Evolutionary conservation across 2,113 vertebrate genomes (phyloP).

Genomic region (Zootoca vivipara): DNA sequence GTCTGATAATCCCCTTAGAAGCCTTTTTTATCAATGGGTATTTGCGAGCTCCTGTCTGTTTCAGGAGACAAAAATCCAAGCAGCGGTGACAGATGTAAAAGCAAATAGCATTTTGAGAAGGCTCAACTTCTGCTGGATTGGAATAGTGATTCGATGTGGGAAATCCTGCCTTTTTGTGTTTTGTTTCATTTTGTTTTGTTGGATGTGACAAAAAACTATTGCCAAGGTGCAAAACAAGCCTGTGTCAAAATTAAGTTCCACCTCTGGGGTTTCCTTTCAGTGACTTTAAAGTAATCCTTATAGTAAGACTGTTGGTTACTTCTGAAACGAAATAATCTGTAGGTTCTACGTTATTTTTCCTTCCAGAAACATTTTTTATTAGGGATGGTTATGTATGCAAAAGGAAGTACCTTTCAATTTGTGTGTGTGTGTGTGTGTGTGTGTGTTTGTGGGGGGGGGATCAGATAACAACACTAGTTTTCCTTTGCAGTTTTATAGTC

Average conservation of each 20-base stretch:
- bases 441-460: rapidly evolving
- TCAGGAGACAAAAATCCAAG: neutral
- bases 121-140: neutral
- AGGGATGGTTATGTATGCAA: too few species aligned
- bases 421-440: neutral
- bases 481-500: neutral
- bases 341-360: neutral
- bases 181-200: slow-evolving; percentile 10
- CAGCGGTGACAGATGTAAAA: neutral
- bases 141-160: neutral
- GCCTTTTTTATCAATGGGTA: slow-evolving; percentile 4
- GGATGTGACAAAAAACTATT: neutral
- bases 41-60: neutral
- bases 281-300: neutral
- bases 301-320: neutral
- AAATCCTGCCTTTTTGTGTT: neutral
- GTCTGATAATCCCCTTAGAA: slow-evolving; percentile 24
- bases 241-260: slow-evolving; percentile 5
- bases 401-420: too few species aligned
- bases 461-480: neutral
- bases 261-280: neutral
- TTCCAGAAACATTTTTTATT: neutral
- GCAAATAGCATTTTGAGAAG: neutral
- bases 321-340: neutral
- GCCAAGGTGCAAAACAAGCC: neutral